A percentile compares a stretch with the other conserved stretches of the same genome.
phyloP scores from a whole-genome alignment of 2,797 vertebrate species.

The Tangara arthus region DNA sequence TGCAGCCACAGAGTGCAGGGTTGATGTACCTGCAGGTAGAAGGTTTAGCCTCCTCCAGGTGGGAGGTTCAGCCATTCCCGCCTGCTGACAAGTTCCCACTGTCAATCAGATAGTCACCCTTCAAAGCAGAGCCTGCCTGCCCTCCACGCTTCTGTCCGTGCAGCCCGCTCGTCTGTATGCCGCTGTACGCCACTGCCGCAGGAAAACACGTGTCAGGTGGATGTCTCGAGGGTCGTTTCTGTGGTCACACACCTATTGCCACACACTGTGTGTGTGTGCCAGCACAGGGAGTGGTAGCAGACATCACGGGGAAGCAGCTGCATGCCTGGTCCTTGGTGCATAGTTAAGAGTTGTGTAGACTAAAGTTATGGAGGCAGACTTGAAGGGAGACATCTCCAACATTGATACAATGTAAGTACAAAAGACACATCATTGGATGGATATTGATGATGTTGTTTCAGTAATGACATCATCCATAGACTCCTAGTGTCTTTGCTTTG shows the following conservation, averaged over 20 bases:
- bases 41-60: neutral
- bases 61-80: neutral
- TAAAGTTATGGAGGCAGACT: conserved; percentile 81
- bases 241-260: neutral
- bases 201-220: neutral
- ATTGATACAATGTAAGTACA: conserved; percentile 90
- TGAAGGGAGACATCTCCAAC: conserved; percentile 84
- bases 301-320: neutral
- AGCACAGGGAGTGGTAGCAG: neutral
- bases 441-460: conserved; percentile 80
- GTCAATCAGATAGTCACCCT: neutral
- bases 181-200: neutral
- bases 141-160: neutral
- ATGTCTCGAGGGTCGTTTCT: neutral
- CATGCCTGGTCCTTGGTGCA: conserved; percentile 27
- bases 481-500: conserved; percentile 86
- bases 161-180: rapidly evolving
- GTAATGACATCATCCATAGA: conserved; percentile 79
- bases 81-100: neutral
- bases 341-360: conserved; percentile 57
- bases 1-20: neutral
- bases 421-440: conserved; percentile 77
- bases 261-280: neutral
- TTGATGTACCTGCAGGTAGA: neutral
- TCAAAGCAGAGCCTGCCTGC: neutral